Percentiles rank a stretch among this genome's conserved stretches.
phyloP scores from a whole-genome alignment of 2,888 invertebrate genomes.

The Tethea ocularis region DNA sequence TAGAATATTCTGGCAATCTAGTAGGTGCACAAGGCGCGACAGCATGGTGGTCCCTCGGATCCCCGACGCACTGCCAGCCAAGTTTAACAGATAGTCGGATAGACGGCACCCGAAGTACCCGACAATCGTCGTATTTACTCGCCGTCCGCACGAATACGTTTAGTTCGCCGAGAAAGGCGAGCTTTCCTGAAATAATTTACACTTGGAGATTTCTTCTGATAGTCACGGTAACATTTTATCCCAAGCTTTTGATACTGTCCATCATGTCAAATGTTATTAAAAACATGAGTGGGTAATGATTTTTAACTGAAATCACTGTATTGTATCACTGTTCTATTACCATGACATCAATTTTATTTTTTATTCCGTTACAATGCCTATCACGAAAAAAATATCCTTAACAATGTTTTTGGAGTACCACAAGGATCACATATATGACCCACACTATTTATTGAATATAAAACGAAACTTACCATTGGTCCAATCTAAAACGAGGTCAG shows the following conservation, averaged over 20 bases:
- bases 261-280: too few species aligned
- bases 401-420: background rate
- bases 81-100: slow-evolving; percentile 92
- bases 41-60: slow-evolving; percentile 97
- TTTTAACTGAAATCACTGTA: too few species aligned
- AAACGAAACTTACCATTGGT: slow-evolving; percentile 87
- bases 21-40: slow-evolving; percentile 98
- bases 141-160: slow-evolving; percentile 98
- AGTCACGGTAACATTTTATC: too few species aligned
- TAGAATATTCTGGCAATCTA: slow-evolving; percentile 97
- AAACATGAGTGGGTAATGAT: too few species aligned
- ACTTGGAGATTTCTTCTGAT: too few species aligned
- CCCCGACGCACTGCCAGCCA: slow-evolving; percentile 95
- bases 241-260: background rate
- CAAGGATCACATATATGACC: background rate
- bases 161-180: slow-evolving; percentile 95
- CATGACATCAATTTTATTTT: too few species aligned
- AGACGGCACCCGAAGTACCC: slow-evolving; percentile 95
- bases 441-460: background rate
- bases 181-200: slow-evolving; percentile 83
- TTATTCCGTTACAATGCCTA: too few species aligned
- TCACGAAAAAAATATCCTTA: too few species aligned
- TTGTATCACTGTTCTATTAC: too few species aligned
- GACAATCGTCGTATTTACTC: slow-evolving; percentile 99
- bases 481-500: slow-evolving; percentile 97